A percentile compares a stretch with the other conserved stretches of the same genome.
Conservation (phyloP, 2,113 vertebrate species). For the Sula dactylatra region DNA sequence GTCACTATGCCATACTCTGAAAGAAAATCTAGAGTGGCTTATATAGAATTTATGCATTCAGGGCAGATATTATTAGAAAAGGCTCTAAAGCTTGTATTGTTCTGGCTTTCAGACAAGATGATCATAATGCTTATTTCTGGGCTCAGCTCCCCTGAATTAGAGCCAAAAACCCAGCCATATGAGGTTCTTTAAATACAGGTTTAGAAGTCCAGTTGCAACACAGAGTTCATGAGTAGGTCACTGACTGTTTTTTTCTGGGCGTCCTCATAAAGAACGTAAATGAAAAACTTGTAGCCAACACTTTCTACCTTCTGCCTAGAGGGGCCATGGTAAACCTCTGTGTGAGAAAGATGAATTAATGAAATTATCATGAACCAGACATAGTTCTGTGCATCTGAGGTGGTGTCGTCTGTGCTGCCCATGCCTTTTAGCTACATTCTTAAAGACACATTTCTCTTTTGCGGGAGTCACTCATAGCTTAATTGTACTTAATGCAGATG, state of each 20-base stretch:
- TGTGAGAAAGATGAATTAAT: neutral
- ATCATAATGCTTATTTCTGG: neutral
- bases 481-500: neutral
- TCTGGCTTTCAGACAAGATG: neutral
- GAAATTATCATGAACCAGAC: neutral
- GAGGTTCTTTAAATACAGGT: neutral
- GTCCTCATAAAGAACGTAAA: neutral
- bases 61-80: neutral
- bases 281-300: neutral
- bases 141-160: neutral
- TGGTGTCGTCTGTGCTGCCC: too few species aligned
- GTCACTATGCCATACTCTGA: neutral
- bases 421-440: neutral
- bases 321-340: neutral
- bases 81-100: neutral
- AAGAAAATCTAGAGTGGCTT: neutral
- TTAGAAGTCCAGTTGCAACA: neutral
- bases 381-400: rapidly evolving
- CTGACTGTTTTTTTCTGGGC: neutral
- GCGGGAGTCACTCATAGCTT: neutral
- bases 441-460: rapidly evolving
- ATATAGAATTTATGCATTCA: neutral
- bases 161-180: rapidly evolving
- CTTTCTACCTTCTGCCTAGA: neutral
- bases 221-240: neutral